Evolutionary conservation across 37 sponge, comb jelly and placozoan species (phyloP), one percentile per base, ranked within the genome.

Genomic region (Petrosia ficiformis): DNA sequence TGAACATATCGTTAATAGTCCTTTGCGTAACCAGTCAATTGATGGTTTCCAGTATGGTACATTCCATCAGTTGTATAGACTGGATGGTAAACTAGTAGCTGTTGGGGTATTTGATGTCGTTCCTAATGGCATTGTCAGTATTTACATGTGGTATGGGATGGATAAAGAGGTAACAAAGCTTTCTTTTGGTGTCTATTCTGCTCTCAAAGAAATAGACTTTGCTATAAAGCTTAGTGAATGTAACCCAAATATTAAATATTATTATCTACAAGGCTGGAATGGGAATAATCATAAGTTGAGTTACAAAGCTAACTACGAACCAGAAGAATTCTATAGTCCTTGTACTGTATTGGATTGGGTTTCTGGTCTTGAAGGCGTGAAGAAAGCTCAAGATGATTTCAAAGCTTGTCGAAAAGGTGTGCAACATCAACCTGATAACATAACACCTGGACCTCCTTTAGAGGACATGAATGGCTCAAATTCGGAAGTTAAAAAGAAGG

Each of bases 261-360:
- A 96, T 75, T 96, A 96, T 72, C 76, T 96, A 26, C 93, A 92
- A 35, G 93, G 90, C 39, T 96, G 89, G 90, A 92, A 92, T 69
- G 63, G 56, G 4, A 68, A 63, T 52, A 96, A 96, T 70, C 76
- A 82, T 63, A 96, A 93, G 81, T 68, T 96, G 38, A 42, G 73
- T 3, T 96, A 96, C 85, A 96, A 96, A 52, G 86, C 93, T 28
- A 82, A 89, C 70, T 96, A 96, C 68, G 64, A 70, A 42, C 96
- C 96, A 6, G 87, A 75, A 24, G 87, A 92, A 14, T 92, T 96
- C 63, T 89, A 86, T 72, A 90, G 90, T 68, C 90, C 96, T 4
- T 83, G 86, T 64, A 79, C 87, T 57, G 79, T 65, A 4, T 44
- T 64, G 4, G 71, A 78, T 5, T 96, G 96, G 96, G 73, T 88